Base-by-base conservation (phyloP, 2,888 invertebrate species). In the Ormyrus nitidulus region DNA sequence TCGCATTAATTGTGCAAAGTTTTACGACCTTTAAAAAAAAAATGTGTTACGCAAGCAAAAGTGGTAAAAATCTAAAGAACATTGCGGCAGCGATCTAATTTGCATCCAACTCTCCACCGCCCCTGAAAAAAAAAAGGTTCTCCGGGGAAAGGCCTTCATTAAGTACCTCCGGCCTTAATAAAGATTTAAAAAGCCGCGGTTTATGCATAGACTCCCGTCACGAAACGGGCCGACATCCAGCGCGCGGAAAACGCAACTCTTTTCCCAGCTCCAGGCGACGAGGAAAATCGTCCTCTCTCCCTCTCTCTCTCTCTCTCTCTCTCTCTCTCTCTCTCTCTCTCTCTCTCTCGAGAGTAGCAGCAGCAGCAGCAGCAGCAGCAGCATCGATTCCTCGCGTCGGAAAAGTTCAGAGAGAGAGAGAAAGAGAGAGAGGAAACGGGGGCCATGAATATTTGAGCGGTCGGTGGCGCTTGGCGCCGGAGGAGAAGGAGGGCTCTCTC, bases 371-470 rank as follows among this genome's bases (percentile, higher is more conserved):
- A 19, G 19, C 19, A 19, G 19, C 19, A 19, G 34, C 34, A 34
- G 34, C 34, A 34, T 34, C 34, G 34, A 34, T 34, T 34, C 34
- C 34, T 4, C 34, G 34, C 34, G 34, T 34, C 34, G 34, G 34
- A 34, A 34, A 34, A 34, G 34, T 34, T 34, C 34, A 6, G 59
- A 19, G 6, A 10, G 34, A 59, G 59, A 59, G 34, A 59, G 13
- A n/a, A 1, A 19, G 19, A 48, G 8, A 11, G 64, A 48, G 46
- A 64, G 10, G 5, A 49, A 72, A 74, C 53, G 64, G 54, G 64
- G 64, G 49, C 75, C 68, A 68, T 76, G 59, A 68, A 61, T 68
- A 76, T 76, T 68, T 59, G 61, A 76, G 73, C 34, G 48, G n/a
- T n/a, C 72, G 51, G 48, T 70, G 69, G 56, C 48, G 48, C 34